Conservation (phyloP, 2,888 invertebrate species). For the Lobophora halterata region DNA sequence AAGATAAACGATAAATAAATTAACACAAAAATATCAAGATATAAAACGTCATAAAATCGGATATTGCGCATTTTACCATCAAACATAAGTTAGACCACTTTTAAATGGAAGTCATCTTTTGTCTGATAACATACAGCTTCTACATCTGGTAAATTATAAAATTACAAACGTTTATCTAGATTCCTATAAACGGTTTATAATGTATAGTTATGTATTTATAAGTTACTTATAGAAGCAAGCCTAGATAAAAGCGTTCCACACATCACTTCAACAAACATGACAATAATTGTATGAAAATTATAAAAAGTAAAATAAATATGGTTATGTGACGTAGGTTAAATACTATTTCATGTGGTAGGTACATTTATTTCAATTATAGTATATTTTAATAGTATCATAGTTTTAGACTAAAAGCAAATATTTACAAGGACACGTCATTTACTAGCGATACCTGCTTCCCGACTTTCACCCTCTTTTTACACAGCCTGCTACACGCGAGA, state of each 20-base stretch:
- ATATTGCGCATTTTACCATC: conserved; percentile 18
- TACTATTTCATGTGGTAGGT: conserved; percentile 33
- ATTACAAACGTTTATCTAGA: conserved; percentile 15
- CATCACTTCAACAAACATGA: conserved; percentile 16
- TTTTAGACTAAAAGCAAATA: conserved; percentile 71
- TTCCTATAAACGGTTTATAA: conserved; percentile 2
- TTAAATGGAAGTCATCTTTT: conserved; percentile 12
- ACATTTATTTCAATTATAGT: conserved; percentile 44
- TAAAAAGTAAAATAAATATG: conserved; percentile 30
- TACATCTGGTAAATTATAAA: conserved; percentile 18
- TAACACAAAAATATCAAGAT: conserved; percentile 8
- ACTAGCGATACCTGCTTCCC: conserved; percentile 67
- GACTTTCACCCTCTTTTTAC: conserved; percentile 35
- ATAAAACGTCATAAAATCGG: conserved; percentile 18
- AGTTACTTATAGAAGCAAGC: conserved; percentile 13
- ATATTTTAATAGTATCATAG: conserved; percentile 50
- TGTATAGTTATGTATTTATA: conserved; percentile 3
- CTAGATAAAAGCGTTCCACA: conserved; percentile 15
- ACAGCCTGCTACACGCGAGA: conserved; percentile 16
- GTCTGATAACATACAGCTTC: conserved; percentile 12
- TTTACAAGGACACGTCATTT: conserved; percentile 69
- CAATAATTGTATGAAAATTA: conserved; percentile 18
- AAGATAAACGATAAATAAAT: conserved; percentile 10
- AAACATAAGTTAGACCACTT: no score
- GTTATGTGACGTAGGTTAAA: conserved; percentile 29